Evolutionary conservation across 2,113 vertebrate genomes (phyloP).

Genomic region (Sterrhoptilus dennistouni): DNA sequence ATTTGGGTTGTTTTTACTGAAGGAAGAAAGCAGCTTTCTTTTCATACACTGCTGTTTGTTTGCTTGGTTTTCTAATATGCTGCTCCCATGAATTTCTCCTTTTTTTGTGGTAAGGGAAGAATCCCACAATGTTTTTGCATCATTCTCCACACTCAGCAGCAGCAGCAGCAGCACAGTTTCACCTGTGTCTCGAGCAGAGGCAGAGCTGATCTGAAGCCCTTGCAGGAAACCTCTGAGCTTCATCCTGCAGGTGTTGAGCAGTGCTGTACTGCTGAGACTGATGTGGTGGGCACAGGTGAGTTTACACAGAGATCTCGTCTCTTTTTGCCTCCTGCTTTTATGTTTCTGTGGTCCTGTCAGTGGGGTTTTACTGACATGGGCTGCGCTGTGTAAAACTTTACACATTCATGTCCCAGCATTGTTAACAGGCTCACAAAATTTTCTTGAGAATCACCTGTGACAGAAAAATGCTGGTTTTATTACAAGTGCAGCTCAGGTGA

Average conservation of each 20-base stretch:
- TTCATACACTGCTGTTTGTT: neutral
- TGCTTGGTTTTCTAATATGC: neutral
- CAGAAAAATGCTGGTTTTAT: neutral
- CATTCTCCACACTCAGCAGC: neutral
- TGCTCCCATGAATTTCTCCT: neutral
- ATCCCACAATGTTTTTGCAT: neutral
- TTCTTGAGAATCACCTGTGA: neutral
- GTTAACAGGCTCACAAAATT: neutral
- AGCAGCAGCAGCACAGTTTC: too few relatives aligned
- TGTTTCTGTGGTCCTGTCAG: neutral
- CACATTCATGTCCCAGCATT: neutral
- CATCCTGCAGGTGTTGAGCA: slow-evolving; percentile 32
- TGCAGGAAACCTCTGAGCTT: neutral
- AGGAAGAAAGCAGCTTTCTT: neutral
- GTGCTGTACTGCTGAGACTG: neutral
- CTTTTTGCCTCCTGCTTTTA: neutral
- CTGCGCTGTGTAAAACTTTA: neutral
- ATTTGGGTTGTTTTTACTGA: neutral
- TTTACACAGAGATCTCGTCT: slow-evolving; percentile 27
- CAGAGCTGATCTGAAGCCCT: neutral
- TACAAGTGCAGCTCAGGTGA: neutral
- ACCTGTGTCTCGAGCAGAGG: neutral
- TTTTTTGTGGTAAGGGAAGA: neutral
- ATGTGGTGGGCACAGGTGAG: slow-evolving; percentile 52
- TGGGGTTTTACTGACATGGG: neutral